Evolutionary conservation across 23 tunicate species (phyloP), one percentile per base, ranked within the genome.

Genomic region (Clavelina lepadiformis): DNA sequence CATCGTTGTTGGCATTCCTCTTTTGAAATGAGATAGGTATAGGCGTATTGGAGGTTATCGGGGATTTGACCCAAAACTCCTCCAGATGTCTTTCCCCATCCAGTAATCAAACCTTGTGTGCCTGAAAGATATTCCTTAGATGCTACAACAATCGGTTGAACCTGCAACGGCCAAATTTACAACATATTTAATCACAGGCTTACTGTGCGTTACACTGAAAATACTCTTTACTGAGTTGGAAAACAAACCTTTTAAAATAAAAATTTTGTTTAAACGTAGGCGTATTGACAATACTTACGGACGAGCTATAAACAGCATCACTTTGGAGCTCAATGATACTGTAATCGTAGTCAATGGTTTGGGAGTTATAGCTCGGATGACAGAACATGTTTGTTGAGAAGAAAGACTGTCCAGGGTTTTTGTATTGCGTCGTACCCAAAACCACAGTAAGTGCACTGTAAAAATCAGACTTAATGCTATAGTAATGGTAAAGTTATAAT

Each of bases 271-370:
- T n/a, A n/a, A n/a, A n/a, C n/a, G n/a, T n/a, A n/a, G n/a, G n/a
- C n/a, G n/a, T n/a, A n/a, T n/a, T n/a, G n/a, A n/a, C n/a, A n/a
- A n/a, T 33, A 74, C 60, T 74, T 74, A 74, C 80, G 1, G 41
- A 69, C 23, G 31, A 8, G 80, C 46, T 74, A 21, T 61, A 21
- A 19, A 31, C 6, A 23, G 64, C 59, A 6, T 37, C 69, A 31
- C 46, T 35, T 3, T 2, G 5, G 60, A 74, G 61, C 31, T 61
- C 59, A 75, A 78, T 68, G 8, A 78, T 46, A 38, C 69, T 62
- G 58, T 51, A 79, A 73, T 79, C 95, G 66, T 79, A 56, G 35
- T 81, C 77, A 59, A 78, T 73, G 56, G 81, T 67, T 38, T 47
- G 34, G 56, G 80, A 63, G 71, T 65, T 79, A 81, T 86, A 86